A percentile compares a stretch with the other conserved stretches of the same genome.
These are phyloP conservation scores for Mamestra configurata DNA, from an alignment of 1,140 invertebrate genomes.

Conservation along the genomic window DNA sequence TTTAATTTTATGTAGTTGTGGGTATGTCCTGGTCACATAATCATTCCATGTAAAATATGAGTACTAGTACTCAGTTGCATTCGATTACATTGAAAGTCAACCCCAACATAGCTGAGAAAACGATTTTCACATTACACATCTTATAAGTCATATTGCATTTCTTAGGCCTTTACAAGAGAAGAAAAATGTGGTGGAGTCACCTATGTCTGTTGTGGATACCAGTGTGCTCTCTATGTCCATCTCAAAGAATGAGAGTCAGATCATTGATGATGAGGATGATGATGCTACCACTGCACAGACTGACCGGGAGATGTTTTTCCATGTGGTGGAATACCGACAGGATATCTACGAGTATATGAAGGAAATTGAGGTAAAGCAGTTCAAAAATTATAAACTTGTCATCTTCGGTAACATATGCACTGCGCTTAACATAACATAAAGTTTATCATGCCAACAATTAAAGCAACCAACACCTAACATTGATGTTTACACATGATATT, in stretches of 20 bases:
- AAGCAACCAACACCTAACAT: no score
- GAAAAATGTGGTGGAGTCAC: slow-evolving; percentile 82
- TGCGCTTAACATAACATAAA: no score
- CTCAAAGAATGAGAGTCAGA: slow-evolving; percentile 78
- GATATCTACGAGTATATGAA: slow-evolving; percentile 95
- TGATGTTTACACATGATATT: not conserved
- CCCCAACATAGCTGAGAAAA: no score
- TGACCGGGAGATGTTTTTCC: slow-evolving; percentile 89
- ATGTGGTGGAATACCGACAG: slow-evolving; percentile 93
- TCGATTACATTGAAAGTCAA: no score
- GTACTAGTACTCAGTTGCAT: no score
- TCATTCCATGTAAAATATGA: no score
- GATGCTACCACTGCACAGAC: slow-evolving; percentile 81
- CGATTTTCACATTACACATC: not conserved
- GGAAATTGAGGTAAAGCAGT: slow-evolving; percentile 91
- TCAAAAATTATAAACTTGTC: not conserved
- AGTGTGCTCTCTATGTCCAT: slow-evolving; percentile 84
- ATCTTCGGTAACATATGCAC: no score
- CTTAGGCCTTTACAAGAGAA: slow-evolving; percentile 79
- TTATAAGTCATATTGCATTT: not conserved
- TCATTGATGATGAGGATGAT: slow-evolving; percentile 76
- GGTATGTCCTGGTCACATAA: no score
- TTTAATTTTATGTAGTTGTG: no score
- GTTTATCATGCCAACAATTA: no score
- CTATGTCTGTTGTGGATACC: slow-evolving; percentile 83